Evolutionary conservation across 2,113 vertebrate species (phyloP), one percentile per base, ranked within the genome.

Genomic region (Nettapus auritus): DNA sequence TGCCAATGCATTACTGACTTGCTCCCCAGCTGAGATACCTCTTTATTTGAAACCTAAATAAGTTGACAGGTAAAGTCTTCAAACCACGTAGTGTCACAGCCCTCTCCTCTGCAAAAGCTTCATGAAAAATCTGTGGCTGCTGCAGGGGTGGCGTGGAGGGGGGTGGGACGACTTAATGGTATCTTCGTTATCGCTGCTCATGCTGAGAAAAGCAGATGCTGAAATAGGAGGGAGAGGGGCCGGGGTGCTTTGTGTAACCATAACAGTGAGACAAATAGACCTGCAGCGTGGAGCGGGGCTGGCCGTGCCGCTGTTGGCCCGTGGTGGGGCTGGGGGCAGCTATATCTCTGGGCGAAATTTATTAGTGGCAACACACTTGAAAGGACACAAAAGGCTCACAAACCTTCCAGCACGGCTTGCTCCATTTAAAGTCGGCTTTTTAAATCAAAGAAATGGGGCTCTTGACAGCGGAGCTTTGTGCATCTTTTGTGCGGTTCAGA

Each of bases 381-480:
- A 92, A 94, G 90, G 82, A 68, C 94, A 96, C 93, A 75, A 93
- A 94, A 80, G 80, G 66, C 90, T 69, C 7, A 4, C 7, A 3
- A 90, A 18, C 42, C 77, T 90, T 89, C 91, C 88, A 56, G 91
- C 60, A 5, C 0, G 28, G 87, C 80, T 91, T 6, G 82, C 86
- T 93, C 92, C 33, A 55, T 77, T 96, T 83, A 88, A 64, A 90
- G 52, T 23, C 22, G 2, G 71, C 94, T 95, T 91, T 93, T 93
- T 96, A 94, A 96, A 95, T 88, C 94, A 60, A 89, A 93, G 93
- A 28, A 84, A 94, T 11, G 88, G 80, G 92, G 92, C 90, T 97
- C 90, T 64, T 71, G 94, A 94, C 96, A 96, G 95, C 88, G 28
- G 73, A 95, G 95, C 95, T 96, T 85, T 96, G 93, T 95, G 93